These are phyloP conservation scores for Ips nitidus DNA, from an alignment of 1,140 invertebrate genomes.

Conservation along the genomic window DNA sequence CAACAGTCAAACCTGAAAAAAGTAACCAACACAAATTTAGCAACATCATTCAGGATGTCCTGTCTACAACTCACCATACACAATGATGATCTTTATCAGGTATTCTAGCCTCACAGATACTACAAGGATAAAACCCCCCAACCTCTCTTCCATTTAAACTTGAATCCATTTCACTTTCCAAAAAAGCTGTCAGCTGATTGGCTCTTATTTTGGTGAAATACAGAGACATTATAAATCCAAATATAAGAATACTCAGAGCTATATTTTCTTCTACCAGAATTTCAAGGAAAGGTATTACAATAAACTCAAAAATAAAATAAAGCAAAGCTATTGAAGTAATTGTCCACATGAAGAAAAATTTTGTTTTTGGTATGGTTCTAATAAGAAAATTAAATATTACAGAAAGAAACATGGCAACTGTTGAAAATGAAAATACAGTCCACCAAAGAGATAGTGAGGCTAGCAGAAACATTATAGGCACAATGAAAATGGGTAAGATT, in stretches of 20 bases:
- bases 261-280: constrained; percentile 69
- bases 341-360: constrained; percentile 71
- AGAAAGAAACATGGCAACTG: constrained; percentile 62
- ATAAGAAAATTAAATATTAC: constrained; percentile 62
- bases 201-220: constrained; percentile 59
- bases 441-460: constrained; percentile 61
- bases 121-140: constrained; percentile 39
- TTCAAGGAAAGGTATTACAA: constrained; percentile 64
- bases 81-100: constrained; percentile 56
- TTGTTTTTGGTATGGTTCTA: constrained; percentile 53
- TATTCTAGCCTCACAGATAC: constrained; percentile 54
- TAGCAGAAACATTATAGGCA: constrained; percentile 61
- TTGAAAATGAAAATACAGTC: constrained; percentile 65
- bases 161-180: constrained; percentile 39
- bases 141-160: constrained; percentile 36
- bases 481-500: constrained; percentile 63
- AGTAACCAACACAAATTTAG: constrained; percentile 9
- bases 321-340: constrained; percentile 63
- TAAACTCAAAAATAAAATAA: constrained; percentile 66
- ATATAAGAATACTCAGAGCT: constrained; percentile 60
- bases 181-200: constrained; percentile 31
- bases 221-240: constrained; percentile 59
- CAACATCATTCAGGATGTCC: background rate
- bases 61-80: constrained; percentile 52
- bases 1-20: constrained; percentile 70